These are phyloP conservation scores for Muscina levida DNA, from an alignment of 2,888 invertebrate genomes.

Conservation along the genomic window DNA sequence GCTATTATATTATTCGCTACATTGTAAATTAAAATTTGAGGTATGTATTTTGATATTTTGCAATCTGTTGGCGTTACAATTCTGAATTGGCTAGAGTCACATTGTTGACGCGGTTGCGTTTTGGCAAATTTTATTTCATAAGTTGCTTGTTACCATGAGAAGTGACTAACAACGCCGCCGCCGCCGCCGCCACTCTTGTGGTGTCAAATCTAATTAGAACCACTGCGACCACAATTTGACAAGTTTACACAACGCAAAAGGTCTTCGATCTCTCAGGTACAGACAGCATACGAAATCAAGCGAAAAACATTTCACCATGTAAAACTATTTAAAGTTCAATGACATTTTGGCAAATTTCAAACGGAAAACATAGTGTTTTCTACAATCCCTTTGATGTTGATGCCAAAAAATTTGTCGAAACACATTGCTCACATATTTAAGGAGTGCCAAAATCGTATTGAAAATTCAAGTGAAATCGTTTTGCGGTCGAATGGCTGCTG, in stretches of 20 bases:
- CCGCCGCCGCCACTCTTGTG: too few species aligned
- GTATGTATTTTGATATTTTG: too few species aligned
- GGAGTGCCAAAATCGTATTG: slow-evolving; percentile 14
- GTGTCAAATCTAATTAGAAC: slow-evolving; percentile 6
- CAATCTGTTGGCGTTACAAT: too few species aligned
- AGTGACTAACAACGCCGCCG: too few species aligned
- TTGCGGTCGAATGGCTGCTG: neutral
- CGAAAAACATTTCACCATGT: slow-evolving; percentile 27
- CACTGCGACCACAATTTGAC: slow-evolving; percentile 5
- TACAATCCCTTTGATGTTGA: neutral
- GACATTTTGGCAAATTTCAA: slow-evolving; percentile 38
- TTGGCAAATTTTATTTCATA: too few species aligned
- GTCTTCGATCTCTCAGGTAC: slow-evolving; percentile 7
- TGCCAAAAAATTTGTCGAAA: slow-evolving; percentile 37
- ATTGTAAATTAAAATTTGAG: too few species aligned
- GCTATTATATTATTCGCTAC: too few species aligned
- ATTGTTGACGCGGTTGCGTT: too few species aligned
- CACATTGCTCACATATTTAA: slow-evolving; percentile 29
- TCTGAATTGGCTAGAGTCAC: too few species aligned
- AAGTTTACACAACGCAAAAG: slow-evolving; percentile 20
- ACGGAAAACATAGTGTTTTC: slow-evolving; percentile 12
- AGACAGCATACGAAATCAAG: slow-evolving; percentile 2
- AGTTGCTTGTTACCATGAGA: too few species aligned
- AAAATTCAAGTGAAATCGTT: slow-evolving; percentile 20
- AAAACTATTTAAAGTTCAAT: slow-evolving; percentile 37